Percentiles rank a stretch among this genome's conserved stretches.
These are phyloP conservation scores for Cepaea hortensis DNA, from an alignment of 2,888 invertebrate genomes.

Conservation along the genomic window DNA sequence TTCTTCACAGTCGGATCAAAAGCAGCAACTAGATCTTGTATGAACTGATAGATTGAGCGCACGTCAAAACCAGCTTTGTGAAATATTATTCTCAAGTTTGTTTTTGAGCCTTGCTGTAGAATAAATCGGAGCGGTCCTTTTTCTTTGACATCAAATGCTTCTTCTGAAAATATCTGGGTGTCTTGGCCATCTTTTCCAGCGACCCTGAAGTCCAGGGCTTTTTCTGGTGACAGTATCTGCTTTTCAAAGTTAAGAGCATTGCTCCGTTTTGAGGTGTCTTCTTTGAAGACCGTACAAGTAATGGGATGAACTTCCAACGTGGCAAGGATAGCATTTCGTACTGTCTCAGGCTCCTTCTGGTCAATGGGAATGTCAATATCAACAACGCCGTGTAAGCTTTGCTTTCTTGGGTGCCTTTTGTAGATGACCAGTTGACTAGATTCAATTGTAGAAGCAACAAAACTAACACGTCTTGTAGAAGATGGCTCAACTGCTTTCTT, in stretches of 20 bases:
- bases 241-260: slow-evolving; percentile 31
- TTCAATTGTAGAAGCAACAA: slow-evolving; percentile 44
- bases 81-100: slow-evolving; percentile 44
- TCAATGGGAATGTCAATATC: slow-evolving; percentile 41
- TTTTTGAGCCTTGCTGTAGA: slow-evolving; percentile 21
- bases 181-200: slow-evolving; percentile 11
- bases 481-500: not conserved
- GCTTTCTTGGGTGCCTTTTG: slow-evolving; percentile 40
- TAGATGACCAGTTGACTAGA: slow-evolving; percentile 47
- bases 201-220: slow-evolving; percentile 42
- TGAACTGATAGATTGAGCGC: slow-evolving; percentile 24
- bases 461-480: slow-evolving; percentile 10
- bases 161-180: slow-evolving; percentile 39
- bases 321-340: slow-evolving; percentile 33
- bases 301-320: slow-evolving; percentile 40
- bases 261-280: slow-evolving; percentile 3
- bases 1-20: slow-evolving; percentile 6
- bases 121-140: slow-evolving; percentile 50
- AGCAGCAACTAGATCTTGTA: slow-evolving; percentile 46
- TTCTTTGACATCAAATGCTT: slow-evolving; percentile 43
- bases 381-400: slow-evolving; percentile 48
- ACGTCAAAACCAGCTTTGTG: slow-evolving; percentile 50
- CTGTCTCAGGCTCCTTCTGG: slow-evolving; percentile 32
- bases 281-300: slow-evolving; percentile 42
- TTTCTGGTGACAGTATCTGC: slow-evolving; percentile 35